Evolutionary conservation across 1,140 invertebrate species (phyloP), one percentile per base, ranked within the genome.

Genomic region (Heliothis virescens): DNA sequence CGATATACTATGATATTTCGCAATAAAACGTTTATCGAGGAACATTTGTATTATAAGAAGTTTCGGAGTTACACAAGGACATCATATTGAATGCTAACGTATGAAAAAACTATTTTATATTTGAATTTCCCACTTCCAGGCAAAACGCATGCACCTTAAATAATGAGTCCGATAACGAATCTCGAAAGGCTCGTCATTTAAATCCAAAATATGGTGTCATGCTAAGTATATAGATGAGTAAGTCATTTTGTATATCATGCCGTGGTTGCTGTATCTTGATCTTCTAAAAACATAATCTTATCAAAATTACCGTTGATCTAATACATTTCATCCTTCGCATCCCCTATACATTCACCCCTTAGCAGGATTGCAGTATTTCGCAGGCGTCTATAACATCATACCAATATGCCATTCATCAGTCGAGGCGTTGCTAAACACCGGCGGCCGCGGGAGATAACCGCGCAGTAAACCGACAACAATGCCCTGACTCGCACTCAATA

Each of bases 401-500:
- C 86, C 88, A 91, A 89, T 90, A 90, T 88, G 87, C 88, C 89
- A 94, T 94, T 94, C 92, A 93, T 94, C 93, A 94, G 86, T 9
- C 84, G 85, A 89, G 83, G 84, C 86, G 88, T 85, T 85, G 86
- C 92, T 93, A 94, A 94, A 94, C 91, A 93, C 88, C 89, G 87
- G 80, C 92, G 85, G 89, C 87, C 86, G 87, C 86, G 81, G 67
- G 85, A 93, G 93, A 94, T 94, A 94, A 91, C 91, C 92, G 79
- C 82, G 85, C 91, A 87, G 90, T 94, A 94, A 94, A 94, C 91
- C 93, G 87, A 90, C 92, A 92, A 94, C 93, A 94, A 94, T 94
- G 85, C 92, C 87, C 90, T 52, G 74, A 85, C 91, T 94, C 91
- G 92, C 93, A 94, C 92, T 94, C 92, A 94, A 94, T 94, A 94